Base-by-base conservation (phyloP, 2,888 invertebrate species). In the Sarcophaga caerulescens region DNA sequence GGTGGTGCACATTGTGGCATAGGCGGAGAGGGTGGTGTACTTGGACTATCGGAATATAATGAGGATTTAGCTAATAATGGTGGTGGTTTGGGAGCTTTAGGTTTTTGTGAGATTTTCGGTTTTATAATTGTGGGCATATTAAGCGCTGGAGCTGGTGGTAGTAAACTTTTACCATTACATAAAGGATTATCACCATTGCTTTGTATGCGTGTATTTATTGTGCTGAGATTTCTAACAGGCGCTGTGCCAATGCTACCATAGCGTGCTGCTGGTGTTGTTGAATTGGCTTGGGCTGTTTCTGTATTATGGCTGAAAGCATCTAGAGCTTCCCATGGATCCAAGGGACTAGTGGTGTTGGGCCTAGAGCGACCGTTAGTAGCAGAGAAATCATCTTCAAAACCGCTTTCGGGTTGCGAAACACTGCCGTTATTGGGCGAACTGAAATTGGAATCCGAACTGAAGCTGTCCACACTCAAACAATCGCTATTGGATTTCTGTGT, bases 1-100 rank as follows among this genome's bases (percentile, higher is more conserved):
- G 97, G 97, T 3, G 97, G 96, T 10, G 97, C 96, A 88, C 96
- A 94, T 62, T 94, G 95, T 11, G 97, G 97, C 97, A 97, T 97
- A 0, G 97, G 97, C 0, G 96, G 96, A 25, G 96, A 96, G 2
- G 94, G 92, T 87, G 95, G 94, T 4, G 90, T 89, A 21, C 74
- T 73, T 23, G 82, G 75, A 73, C 70, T 70, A 66, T 74, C 81
- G n/a, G 84, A 71, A 83, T 92, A 91, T 78, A 90, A 90, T 19
- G 91, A 89, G 63, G 87, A 71, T 87, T 84, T 84, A 57, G 65
- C 57, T 66, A 84, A 81, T 23, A 84, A 60, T 25, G 90, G 82
- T 78, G 90, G 92, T 62, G 93, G 92, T 82, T 90, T 92, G 10
- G 92, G 91, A 60, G 92, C 92, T 89, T 91, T 91, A 79, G 90